Percentiles rank a stretch among this genome's conserved stretches.
These are phyloP conservation scores for Rousettus madagascariensis DNA, from an alignment of 2,797 vertebrate species.

Conservation along the genomic window DNA sequence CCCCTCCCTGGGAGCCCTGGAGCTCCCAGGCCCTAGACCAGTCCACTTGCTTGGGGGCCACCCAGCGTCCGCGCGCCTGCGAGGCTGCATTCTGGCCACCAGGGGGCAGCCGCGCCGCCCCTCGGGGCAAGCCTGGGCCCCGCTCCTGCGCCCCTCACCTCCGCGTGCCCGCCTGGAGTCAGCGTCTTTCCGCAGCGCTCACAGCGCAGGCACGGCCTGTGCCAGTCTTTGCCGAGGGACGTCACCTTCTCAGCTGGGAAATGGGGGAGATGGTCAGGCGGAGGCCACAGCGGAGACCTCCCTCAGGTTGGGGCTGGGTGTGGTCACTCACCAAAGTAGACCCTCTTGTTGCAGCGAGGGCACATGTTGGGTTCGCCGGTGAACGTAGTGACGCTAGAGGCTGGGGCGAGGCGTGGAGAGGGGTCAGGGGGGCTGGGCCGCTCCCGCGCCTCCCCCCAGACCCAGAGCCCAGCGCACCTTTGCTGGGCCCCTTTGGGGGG, in stretches of 20 bases:
- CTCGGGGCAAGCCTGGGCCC: too few species aligned
- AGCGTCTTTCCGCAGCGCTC: slow-evolving; percentile 97
- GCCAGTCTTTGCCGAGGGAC: slow-evolving; percentile 98
- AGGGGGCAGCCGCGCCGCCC: not conserved
- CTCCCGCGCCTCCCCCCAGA: fast-evolving
- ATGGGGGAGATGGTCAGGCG: not conserved
- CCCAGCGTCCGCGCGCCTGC: fast-evolving
- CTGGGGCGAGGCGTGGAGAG: slow-evolving; percentile 72
- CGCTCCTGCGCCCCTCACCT: slow-evolving; percentile 86
- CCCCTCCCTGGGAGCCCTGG: not conserved
- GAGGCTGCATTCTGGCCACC: not conserved
- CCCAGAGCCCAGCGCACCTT: slow-evolving; percentile 86
- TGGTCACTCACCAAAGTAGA: slow-evolving; percentile 94
- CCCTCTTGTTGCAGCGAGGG: slow-evolving; percentile 95
- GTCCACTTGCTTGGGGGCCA: fast-evolving
- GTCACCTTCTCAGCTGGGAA: slow-evolving; percentile 96
- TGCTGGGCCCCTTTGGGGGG: slow-evolving; percentile 89
- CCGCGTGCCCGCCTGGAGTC: slow-evolving; percentile 94
- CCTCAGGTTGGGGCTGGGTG: fast-evolving
- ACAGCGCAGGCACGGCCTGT: slow-evolving; percentile 97
- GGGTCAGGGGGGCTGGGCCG: not conserved
- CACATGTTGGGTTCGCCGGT: slow-evolving; percentile 97
- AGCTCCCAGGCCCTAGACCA: not conserved
- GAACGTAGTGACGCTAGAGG: slow-evolving; percentile 95
- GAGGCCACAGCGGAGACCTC: fast-evolving